A percentile compares a stretch with the other conserved stretches of the same genome.
Conservation (phyloP, 2,888 invertebrate species). For the Chromoteleia sp. region DNA sequence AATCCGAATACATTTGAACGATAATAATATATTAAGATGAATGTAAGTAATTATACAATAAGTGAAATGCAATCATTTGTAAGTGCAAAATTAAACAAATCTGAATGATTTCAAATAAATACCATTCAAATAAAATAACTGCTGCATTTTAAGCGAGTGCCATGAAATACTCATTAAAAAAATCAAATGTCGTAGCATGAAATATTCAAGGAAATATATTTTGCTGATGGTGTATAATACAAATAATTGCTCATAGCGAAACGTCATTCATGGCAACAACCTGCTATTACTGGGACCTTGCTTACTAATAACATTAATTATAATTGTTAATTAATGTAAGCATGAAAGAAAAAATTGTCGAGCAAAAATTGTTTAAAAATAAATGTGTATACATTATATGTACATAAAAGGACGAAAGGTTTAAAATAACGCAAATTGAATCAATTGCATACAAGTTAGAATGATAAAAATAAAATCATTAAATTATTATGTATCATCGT, state of each 20-base stretch:
- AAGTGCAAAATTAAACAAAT: too few species aligned
- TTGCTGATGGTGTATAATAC: slow-evolving; percentile 31
- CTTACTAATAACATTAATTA: slow-evolving; percentile 46
- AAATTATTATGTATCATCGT: background rate
- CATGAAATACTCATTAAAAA: slow-evolving; percentile 36
- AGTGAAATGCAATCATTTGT: too few species aligned
- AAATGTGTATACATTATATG: too few species aligned
- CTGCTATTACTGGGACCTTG: slow-evolving; percentile 15
- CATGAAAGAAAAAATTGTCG: too few species aligned
- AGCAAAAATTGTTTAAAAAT: too few species aligned
- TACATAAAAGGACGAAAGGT: too few species aligned
- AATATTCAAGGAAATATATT: slow-evolving; percentile 47
- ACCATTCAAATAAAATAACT: slow-evolving; percentile 3
- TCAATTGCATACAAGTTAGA: too few species aligned
- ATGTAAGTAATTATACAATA: too few species aligned
- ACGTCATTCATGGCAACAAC: slow-evolving; percentile 51
- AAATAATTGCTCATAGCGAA: slow-evolving; percentile 48
- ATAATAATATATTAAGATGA: too few species aligned
- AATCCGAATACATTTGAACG: too few species aligned
- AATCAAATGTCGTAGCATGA: slow-evolving; percentile 28
- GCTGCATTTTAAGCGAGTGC: slow-evolving; percentile 28
- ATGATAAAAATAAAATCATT: background rate
- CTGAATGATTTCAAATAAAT: too few species aligned
- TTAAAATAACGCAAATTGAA: too few species aligned
- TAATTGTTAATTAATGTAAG: slow-evolving; percentile 25